These are phyloP conservation scores for Hydrozoanthus gracilis DNA, from an alignment of 92 coral and sea anemone genomes.

Conservation along the genomic window DNA sequence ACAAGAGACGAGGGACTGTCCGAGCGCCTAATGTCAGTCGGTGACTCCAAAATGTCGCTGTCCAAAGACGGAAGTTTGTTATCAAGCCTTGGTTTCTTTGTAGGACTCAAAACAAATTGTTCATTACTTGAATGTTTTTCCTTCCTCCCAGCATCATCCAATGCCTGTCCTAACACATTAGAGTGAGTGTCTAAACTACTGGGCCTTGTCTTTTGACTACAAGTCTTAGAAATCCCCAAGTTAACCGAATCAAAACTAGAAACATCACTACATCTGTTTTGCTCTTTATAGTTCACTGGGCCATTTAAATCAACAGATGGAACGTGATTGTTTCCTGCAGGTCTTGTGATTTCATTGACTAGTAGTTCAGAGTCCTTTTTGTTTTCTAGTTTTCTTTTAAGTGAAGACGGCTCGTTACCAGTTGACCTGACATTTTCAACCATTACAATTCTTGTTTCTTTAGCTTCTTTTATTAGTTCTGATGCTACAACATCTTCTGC, in stretches of 20 bases:
- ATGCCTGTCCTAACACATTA: slow-evolving; percentile 8
- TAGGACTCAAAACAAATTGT: slow-evolving; percentile 47
- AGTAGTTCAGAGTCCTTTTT: neutral
- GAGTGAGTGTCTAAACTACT: slow-evolving; percentile 15
- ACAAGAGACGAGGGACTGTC: slow-evolving; percentile 77
- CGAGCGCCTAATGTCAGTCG: slow-evolving; percentile 59
- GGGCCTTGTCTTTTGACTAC: neutral
- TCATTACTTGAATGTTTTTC: slow-evolving; percentile 26
- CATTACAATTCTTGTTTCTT: slow-evolving; percentile 78
- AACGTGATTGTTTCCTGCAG: slow-evolving; percentile 21
- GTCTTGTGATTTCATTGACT: neutral
- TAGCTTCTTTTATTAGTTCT: slow-evolving; percentile 68
- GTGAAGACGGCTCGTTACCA: slow-evolving; percentile 32
- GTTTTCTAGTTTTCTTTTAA: slow-evolving; percentile 6
- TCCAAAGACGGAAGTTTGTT: slow-evolving; percentile 53
- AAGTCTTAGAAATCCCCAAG: slow-evolving; percentile 5
- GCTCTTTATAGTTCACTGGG: slow-evolving; percentile 29
- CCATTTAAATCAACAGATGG: slow-evolving; percentile 7
- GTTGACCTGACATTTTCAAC: slow-evolving; percentile 77
- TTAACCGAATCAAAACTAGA: slow-evolving; percentile 15
- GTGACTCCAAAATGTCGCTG: slow-evolving; percentile 59
- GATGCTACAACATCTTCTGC: slow-evolving; percentile 83
- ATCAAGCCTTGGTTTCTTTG: slow-evolving; percentile 73
- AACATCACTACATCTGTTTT: slow-evolving; percentile 5
- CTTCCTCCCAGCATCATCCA: slow-evolving; percentile 7